Percentiles rank a stretch among this genome's conserved stretches.
Conservation (phyloP, 1,140 invertebrate genomes). For the Atopsyche davidsoni region DNA sequence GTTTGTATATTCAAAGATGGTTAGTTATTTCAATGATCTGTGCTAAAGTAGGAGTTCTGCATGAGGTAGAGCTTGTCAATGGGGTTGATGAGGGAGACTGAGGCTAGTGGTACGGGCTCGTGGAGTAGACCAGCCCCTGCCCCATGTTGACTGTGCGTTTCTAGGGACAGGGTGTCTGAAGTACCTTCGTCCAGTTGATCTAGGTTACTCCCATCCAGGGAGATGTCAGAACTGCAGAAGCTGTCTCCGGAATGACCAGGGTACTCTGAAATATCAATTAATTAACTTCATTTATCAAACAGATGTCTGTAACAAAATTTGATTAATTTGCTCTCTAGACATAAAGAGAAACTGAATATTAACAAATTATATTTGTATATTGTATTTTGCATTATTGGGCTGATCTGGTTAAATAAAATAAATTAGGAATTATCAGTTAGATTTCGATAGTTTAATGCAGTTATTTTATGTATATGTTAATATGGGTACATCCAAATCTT, state of each 20-base stretch:
- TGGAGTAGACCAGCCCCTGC: constrained; percentile 45
- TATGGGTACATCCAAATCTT: too few relatives aligned
- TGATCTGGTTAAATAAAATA: too few relatives aligned
- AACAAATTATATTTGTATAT: too few relatives aligned
- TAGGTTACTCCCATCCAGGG: constrained; percentile 76
- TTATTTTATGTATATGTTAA: too few relatives aligned
- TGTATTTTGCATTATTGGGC: too few relatives aligned
- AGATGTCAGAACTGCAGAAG: constrained; percentile 84
- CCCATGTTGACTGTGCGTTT: constrained; percentile 48
- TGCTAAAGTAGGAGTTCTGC: constrained; percentile 91
- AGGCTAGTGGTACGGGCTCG: constrained; percentile 53
- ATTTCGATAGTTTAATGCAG: too few relatives aligned
- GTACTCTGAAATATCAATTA: constrained; percentile 61
- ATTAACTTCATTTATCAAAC: not conserved
- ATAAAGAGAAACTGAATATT: too few relatives aligned
- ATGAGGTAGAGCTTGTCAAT: constrained; percentile 97
- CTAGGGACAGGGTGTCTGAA: constrained; percentile 68
- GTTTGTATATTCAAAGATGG: not conserved
- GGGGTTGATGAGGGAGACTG: constrained; percentile 71
- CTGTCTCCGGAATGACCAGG: constrained; percentile 81
- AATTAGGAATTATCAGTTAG: too few relatives aligned
- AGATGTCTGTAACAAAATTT: too few relatives aligned
- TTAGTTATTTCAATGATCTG: constrained; percentile 48
- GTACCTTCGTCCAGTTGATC: constrained; percentile 71
- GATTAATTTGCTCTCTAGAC: too few relatives aligned